Base-by-base conservation (phyloP, 2,888 invertebrate species). In the Acleris sparsana region DNA sequence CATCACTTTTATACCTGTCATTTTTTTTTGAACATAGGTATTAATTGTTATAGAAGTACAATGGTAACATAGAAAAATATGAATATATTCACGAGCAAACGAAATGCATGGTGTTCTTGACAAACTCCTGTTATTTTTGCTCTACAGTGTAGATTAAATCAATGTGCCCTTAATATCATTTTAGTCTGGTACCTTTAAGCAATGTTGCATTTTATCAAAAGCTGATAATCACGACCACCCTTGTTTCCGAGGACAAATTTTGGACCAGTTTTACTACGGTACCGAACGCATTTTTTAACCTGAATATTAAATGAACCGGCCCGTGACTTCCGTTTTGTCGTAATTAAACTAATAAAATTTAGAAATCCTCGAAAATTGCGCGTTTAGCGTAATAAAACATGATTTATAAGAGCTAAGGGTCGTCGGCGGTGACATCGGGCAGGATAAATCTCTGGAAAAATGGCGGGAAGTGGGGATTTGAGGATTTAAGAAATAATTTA, bases 401-500 rank as follows among this genome's bases (percentile, higher is more conserved):
- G 85, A 88, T 87, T 88, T 88, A 87, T 82, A 67, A 52, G 68
- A 71, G 61, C 56, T 62, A 46, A 61, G 66, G 66, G 66, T 56
- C 66, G 61, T 33, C 61, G 60, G 66, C 57, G 66, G 61, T 57
- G 66, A 66, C 75, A 70, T 63, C 70, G 79, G 77, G 80, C 78
- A 80, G 79, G 73, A 86, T 85, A 84, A 81, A 86, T 85, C 74
- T 75, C 74, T 71, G 80, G 75, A 76, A 73, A 77, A 75, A 67
- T 80, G 84, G 84, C 73, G 68, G 72, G 80, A 57, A 17, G 67
- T 51, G 33, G 60, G 49, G 60, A 56, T 60, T 49, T 16, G 33
- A 22, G 13, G 51, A 57, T 49, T 56, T 61, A 56, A 44, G 59
- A 59, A 60, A 25, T 49, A 48, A 53, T 53, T 46, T 53, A 62